A percentile compares a stretch with the other conserved stretches of the same genome.
Conservation (phyloP, 2,113 vertebrate species). For the Telmatochromis sp. region DNA sequence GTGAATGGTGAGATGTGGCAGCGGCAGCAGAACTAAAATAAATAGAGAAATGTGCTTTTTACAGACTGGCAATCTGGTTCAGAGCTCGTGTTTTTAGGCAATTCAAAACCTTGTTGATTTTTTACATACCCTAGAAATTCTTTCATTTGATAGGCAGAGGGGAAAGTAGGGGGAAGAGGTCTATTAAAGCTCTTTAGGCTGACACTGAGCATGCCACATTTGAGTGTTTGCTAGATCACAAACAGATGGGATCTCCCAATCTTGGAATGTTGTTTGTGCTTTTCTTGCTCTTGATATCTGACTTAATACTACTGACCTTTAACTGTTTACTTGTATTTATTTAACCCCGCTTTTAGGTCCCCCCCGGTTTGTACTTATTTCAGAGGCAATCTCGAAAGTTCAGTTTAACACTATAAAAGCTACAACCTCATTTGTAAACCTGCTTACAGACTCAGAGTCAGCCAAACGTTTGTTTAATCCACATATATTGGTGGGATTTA, state of each 20-base stretch:
- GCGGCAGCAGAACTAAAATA: neutral
- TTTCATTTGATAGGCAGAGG: conserved; percentile 4
- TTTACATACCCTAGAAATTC: neutral
- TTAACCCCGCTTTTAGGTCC: neutral
- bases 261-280: conserved; percentile 41
- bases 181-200: conserved; percentile 9
- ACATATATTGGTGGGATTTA: neutral
- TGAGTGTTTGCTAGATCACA: conserved; percentile 37
- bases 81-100: neutral
- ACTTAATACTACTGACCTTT: neutral
- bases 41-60: neutral
- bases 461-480: neutral
- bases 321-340: neutral
- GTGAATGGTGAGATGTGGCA: neutral
- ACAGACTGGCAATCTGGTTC: neutral
- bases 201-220: conserved; percentile 43
- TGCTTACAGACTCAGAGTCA: neutral
- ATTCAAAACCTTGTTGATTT: neutral
- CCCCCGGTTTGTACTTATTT: neutral
- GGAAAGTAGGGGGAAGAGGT: neutral
- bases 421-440: neutral
- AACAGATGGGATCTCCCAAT: conserved; percentile 54
- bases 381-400: neutral
- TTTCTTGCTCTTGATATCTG: conserved; percentile 8
- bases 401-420: neutral